These are phyloP conservation scores for Phrynocephalus vlangalii DNA, from an alignment of 2,797 vertebrate genomes.

Conservation along the genomic window DNA sequence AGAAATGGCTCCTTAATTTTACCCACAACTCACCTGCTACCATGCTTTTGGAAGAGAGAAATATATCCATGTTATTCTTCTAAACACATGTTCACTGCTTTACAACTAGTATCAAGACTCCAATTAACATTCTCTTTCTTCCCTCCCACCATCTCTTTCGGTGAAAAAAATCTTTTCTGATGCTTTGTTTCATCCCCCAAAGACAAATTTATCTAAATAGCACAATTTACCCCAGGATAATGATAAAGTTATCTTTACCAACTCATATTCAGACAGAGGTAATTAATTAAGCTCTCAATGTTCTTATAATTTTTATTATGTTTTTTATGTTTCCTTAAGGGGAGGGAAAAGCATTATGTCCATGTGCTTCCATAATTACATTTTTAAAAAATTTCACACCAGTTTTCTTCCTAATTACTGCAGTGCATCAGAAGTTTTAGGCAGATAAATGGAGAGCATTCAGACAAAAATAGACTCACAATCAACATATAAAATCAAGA, in stretches of 20 bases:
- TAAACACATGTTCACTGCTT: not conserved
- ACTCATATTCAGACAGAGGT: not conserved
- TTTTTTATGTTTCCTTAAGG: slow-evolving; percentile 14
- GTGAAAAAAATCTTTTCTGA: not conserved
- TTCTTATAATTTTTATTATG: slow-evolving; percentile 38
- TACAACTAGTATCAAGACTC: not conserved
- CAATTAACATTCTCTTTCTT: not conserved
- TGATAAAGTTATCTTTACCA: not conserved
- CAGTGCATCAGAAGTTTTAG: not conserved
- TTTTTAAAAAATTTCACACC: slow-evolving; percentile 14
- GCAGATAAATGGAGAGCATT: not conserved
- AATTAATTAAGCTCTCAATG: slow-evolving; percentile 25
- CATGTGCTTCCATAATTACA: slow-evolving; percentile 12
- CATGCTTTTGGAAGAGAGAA: not conserved
- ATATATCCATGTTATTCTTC: not conserved
- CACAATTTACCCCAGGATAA: not conserved
- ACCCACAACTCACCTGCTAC: not conserved
- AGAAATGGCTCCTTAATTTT: not conserved
- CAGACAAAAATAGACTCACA: not conserved
- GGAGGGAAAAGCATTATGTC: not conserved
- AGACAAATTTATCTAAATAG: not conserved
- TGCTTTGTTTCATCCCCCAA: not conserved
- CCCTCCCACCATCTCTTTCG: rapidly evolving
- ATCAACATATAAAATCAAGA: not conserved
- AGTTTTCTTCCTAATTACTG: not conserved